phyloP scores from a whole-genome alignment of 2,888 invertebrate species.

The Mactromeris polynyma region DNA sequence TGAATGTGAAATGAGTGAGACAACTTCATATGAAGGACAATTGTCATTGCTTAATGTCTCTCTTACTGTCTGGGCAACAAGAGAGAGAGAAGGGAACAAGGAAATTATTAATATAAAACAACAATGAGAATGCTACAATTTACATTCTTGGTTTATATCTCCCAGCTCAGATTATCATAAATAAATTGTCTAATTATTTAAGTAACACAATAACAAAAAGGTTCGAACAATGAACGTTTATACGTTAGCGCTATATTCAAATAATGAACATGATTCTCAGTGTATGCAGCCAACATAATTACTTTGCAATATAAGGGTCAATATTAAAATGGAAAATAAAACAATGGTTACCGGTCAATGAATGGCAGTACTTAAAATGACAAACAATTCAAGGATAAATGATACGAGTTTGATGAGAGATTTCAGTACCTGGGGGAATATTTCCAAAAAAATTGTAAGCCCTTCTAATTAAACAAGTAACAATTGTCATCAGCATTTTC shows the following conservation, averaged over 20 bases:
- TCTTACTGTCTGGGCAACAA: not conserved
- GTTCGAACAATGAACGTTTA: not conserved
- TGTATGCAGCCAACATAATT: too few relatives aligned
- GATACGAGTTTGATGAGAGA: not conserved
- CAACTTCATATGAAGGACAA: slow-evolving; percentile 8
- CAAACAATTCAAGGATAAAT: not conserved
- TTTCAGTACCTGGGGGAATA: not conserved
- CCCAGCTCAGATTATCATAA: not conserved
- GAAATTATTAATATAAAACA: slow-evolving; percentile 10
- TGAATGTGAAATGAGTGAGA: slow-evolving; percentile 19
- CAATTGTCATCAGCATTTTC: not conserved
- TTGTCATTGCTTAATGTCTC: slow-evolving; percentile 13
- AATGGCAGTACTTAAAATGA: slow-evolving; percentile 14
- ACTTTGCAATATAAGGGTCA: not conserved
- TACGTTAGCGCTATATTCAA: not conserved
- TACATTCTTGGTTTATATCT: not conserved
- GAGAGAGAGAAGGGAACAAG: not conserved
- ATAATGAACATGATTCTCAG: not conserved
- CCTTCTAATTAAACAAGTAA: not conserved
- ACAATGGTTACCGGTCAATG: not conserved
- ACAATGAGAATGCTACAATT: not conserved
- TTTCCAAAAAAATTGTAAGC: not conserved
- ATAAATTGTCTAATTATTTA: not conserved
- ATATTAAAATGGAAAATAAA: not conserved
- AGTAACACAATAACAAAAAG: not conserved